phyloP scores from a whole-genome alignment of 2,888 invertebrate species.

The Seira sanloemensis region DNA sequence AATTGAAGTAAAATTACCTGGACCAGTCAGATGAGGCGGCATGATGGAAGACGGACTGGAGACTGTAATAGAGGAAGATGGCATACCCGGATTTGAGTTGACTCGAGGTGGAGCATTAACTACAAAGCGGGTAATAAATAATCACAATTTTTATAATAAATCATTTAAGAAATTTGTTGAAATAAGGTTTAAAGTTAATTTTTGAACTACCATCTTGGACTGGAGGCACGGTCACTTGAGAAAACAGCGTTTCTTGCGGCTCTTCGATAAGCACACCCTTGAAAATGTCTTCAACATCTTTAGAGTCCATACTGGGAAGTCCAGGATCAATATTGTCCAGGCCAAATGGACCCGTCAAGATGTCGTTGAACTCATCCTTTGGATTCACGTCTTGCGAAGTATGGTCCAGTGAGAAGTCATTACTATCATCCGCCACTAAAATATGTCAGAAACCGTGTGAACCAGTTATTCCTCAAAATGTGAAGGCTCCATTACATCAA shows the following conservation, averaged over 20 bases:
- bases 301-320: slow-evolving; percentile 90
- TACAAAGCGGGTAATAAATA: slow-evolving; percentile 14
- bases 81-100: slow-evolving; percentile 40
- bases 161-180: neutral
- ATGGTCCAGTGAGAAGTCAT: slow-evolving; percentile 66
- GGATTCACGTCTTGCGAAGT: slow-evolving; percentile 76
- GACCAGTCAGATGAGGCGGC: slow-evolving; percentile 41
- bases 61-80: slow-evolving; percentile 47
- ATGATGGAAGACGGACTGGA: slow-evolving; percentile 51
- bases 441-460: neutral
- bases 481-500: neutral
- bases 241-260: slow-evolving; percentile 80
- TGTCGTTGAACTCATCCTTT: slow-evolving; percentile 84
- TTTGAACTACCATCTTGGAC: slow-evolving; percentile 37
- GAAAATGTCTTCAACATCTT: slow-evolving; percentile 94
- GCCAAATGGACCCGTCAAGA: slow-evolving; percentile 82
- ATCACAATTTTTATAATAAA: neutral
- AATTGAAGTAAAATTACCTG: slow-evolving; percentile 21
- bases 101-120: slow-evolving; percentile 34
- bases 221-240: slow-evolving; percentile 78
- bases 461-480: neutral
- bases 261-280: slow-evolving; percentile 92
- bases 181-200: neutral
- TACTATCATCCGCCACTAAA: slow-evolving; percentile 58
- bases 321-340: slow-evolving; percentile 83